These are phyloP conservation scores for Hestina assimilis DNA, from an alignment of 1,140 invertebrate genomes.

Conservation along the genomic window DNA sequence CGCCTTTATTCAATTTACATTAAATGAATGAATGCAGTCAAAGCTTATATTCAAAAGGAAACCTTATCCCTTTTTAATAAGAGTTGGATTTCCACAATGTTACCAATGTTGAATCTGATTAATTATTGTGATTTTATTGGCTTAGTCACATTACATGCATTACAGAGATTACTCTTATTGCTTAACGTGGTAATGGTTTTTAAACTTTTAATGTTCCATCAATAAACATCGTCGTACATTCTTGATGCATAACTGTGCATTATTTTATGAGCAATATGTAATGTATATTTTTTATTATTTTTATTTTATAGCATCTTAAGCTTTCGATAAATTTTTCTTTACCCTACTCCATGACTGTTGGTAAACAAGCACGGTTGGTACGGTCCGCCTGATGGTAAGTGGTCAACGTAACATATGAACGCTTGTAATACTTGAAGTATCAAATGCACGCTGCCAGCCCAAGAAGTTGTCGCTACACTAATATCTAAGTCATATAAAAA, in stretches of 20 bases:
- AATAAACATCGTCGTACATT: not conserved
- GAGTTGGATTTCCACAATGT: not conserved
- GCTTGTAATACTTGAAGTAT: too few relatives aligned
- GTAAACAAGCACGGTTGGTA: too few relatives aligned
- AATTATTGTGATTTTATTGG: slow-evolving; percentile 57
- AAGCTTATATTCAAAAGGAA: slow-evolving; percentile 35
- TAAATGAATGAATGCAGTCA: slow-evolving; percentile 3
- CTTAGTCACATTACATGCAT: slow-evolving; percentile 38
- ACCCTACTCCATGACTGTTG: too few relatives aligned
- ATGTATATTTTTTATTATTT: too few relatives aligned
- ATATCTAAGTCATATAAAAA: too few relatives aligned
- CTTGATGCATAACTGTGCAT: not conserved
- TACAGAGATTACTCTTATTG: slow-evolving; percentile 34
- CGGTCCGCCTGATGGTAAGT: too few relatives aligned
- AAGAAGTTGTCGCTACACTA: too few relatives aligned
- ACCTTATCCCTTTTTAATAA: not conserved
- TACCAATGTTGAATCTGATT: slow-evolving; percentile 7
- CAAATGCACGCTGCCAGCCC: too few relatives aligned
- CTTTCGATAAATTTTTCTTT: too few relatives aligned
- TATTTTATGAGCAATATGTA: too few relatives aligned
- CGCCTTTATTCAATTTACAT: slow-evolving; percentile 45
- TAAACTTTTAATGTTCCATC: not conserved
- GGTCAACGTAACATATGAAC: too few relatives aligned
- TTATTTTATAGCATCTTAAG: too few relatives aligned
- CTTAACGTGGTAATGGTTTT: slow-evolving; percentile 3